Evolutionary conservation across 2,888 invertebrate species (phyloP), one percentile per base, ranked within the genome.

Genomic region (Bellardia pandia): DNA sequence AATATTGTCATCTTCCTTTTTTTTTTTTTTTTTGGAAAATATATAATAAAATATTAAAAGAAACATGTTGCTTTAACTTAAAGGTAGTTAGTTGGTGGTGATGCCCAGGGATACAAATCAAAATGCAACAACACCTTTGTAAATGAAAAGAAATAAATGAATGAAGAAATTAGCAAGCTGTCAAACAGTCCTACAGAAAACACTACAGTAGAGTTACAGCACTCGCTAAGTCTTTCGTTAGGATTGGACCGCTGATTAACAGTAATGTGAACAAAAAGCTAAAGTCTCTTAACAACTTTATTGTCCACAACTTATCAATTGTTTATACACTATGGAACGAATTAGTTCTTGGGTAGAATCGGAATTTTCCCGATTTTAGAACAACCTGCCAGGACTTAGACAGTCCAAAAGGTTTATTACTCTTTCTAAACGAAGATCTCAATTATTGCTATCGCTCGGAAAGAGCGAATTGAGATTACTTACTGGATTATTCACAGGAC

Each of bases 91-190:
- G 23, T 23, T 23, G 42, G 23, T 42, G 64, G 14, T 66, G 37
- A 16, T 74, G 72, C 74, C 72, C 56, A 56, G 56, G 66, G 80
- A 71, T 64, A n/a, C 64, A 68, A 37, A 83, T 60, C 48, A 60
- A 60, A 56, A 42, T 71, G n/a, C 72, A 80, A n/a, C 80, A 85
- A 85, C 85, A 85, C 80, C 85, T 85, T 80, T 71, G 23, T 14
- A 64, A 80, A 53, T n/a, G 3, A 40, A 80, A 53, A 13, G 3
- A 40, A 80, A 60, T 51, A 9, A 48, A 62, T 7, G 2, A 3
- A 30, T 56, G 9, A 60, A 60, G 16, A 56, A 9, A 23, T 60
- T 13, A 60, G 13, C 2, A 14, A 48, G 16, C 2, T 2, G 9
- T 33, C 3, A 71, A 33, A n/a, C n/a, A 33, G 9, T 48, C 6